These are phyloP conservation scores for Chaenodraco wilsoni DNA, from an alignment of 2,797 vertebrate genomes.

Conservation along the genomic window DNA sequence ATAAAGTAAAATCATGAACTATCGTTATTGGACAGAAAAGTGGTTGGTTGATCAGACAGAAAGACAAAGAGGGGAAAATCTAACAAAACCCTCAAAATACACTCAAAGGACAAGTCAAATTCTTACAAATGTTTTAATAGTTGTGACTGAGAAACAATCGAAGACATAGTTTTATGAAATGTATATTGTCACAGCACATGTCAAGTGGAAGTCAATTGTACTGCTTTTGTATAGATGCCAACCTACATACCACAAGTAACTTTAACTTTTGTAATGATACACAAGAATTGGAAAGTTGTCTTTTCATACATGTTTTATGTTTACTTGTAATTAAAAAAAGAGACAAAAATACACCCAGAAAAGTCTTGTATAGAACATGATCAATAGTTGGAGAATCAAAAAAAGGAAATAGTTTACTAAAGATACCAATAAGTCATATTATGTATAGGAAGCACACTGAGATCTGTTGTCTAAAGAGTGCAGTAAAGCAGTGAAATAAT, in stretches of 20 bases:
- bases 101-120: not conserved
- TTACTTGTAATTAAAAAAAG: not conserved
- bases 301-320: not conserved
- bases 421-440: not conserved
- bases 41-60: slow-evolving; percentile 19
- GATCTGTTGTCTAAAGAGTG: not conserved
- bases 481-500: not conserved
- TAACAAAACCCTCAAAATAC: slow-evolving; percentile 7
- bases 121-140: not conserved
- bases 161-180: not conserved
- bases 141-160: not conserved
- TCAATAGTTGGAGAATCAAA: not conserved
- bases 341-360: not conserved
- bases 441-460: not conserved
- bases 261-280: not conserved
- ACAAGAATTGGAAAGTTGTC: not conserved
- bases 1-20: slow-evolving; percentile 17
- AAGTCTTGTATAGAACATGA: not conserved
- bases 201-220: not conserved
- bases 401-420: not conserved
- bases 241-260: not conserved
- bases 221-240: not conserved
- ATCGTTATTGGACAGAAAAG: slow-evolving; percentile 14
- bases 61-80: not conserved
- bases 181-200: not conserved